Base-by-base conservation (phyloP, 2,113 vertebrate genomes). In the Opisthocomus hoazin region DNA sequence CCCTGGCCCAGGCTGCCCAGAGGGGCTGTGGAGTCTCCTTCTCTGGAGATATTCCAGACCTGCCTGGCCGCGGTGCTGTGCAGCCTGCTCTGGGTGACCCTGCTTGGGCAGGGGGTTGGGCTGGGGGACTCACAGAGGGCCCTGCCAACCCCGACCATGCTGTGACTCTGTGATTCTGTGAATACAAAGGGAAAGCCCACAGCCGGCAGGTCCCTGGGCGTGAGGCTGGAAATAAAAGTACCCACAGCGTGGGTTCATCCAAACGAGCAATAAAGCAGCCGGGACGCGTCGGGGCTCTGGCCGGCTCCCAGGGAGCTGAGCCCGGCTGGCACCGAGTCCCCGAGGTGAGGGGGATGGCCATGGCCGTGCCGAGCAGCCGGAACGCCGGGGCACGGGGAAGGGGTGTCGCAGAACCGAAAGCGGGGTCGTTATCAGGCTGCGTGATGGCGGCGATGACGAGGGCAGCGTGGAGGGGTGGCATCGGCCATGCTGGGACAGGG, bases 281-380 rank as follows among this genome's bases (percentile, higher is more conserved):
- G 10, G 41, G 58, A 4, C 13, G n/a, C 0, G 1, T 12, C 1
- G 36, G 32, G 36, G 63, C 43, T 45, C 22, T 1, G 30, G 24
- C 19, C 17, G 19, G 26, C 57, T 29, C 14, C 9, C 36, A 1
- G 32, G 30, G 36, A 37, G 65, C 54, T 17, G 37, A 4, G 36
- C 29, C 43, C 1, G 20, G n/a, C 12, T 5, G 50, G 60, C 4
- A 5, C 30, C 73, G 4, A 51, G 30, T 3, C 70, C 61, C 39
- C 1, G 6, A 12, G 1, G 13, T 10, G 12, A 74, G 37, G 81
- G 46, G 4, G 46, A 4, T 0, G 6, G 43, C 32, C 4, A 3
- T 6, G 1, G 77, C 41, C 41, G 41, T 2, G 68, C 81, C 5
- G 20, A 43, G 56, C 16, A 9, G 24, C 27, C 80, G 6, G 56